Base-by-base conservation (phyloP, 2,888 invertebrate genomes). In the Tachina grossa region DNA sequence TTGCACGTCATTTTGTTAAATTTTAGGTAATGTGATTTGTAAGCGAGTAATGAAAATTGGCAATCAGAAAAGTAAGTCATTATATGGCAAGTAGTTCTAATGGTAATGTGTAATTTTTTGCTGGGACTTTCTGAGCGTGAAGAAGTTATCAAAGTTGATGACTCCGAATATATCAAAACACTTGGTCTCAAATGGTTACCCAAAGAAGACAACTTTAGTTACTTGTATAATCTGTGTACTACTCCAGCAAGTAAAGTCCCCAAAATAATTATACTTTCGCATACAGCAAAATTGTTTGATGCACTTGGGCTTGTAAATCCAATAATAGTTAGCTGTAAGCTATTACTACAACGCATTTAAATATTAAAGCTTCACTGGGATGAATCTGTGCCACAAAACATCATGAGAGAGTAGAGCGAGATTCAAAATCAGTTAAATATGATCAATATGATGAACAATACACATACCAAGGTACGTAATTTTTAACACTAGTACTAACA, bases 301-400 rank as follows among this genome's bases (percentile, higher is more conserved):
- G 61, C 84, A 1, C 43, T 84, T 11, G 77, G 79, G 2, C 16
- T 84, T 9, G 49, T 79, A 14, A 79, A 80, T n/a, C 74, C 83
- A 5, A 39, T 79, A 47, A 19, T 84, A 2, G 76, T 76, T 0
- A 72, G 22, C 10, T 47, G 66, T 6, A 71, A 57, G 1, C 1
- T 72, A 9, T 57, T 72, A 2, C 39, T 68, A 13, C 49, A 68
- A 59, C 39, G 51, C 9, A 47, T 68, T 39, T 85, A 79, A 68
- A 71, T 61, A 9, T 41, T 81, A 10, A 86, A 86, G 19, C 41
- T 84, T 3, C 49, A 80, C 9, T 86, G 84, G 86, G 77, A 80
- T 71, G 83, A 85, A 61, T 76, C 55, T n/a, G 59, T 83, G 1
- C 74, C 80, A 13, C 80, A 80, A 59, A 53, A 72, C 13, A 45